Evolutionary conservation across 1,140 invertebrate genomes (phyloP).

Genomic region (Arctopsyche grandis): DNA sequence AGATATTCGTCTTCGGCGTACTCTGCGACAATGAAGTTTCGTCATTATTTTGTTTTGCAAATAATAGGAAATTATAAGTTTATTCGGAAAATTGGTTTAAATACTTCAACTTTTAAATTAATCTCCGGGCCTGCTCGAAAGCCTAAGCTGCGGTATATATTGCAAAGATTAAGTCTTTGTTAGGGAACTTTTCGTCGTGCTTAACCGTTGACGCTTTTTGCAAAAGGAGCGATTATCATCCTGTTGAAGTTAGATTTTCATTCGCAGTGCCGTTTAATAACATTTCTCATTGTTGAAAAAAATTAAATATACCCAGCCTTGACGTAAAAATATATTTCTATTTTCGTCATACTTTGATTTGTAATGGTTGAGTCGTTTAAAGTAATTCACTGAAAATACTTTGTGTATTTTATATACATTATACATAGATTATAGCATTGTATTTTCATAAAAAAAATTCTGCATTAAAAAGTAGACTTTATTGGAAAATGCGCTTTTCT

Average conservation of each 20-base stretch:
- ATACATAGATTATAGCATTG: no score
- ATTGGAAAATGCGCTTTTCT: no score
- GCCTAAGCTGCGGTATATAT: conserved; percentile 29
- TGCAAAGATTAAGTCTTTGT: conserved; percentile 26
- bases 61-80: conserved; percentile 12
- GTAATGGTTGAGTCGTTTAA: no score
- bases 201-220: conserved; percentile 25
- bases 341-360: not conserved
- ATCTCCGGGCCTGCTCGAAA: conserved; percentile 10
- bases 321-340: not conserved
- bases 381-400: no score
- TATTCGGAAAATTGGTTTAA: conserved; percentile 23
- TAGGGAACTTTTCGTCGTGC: conserved; percentile 18
- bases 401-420: no score
- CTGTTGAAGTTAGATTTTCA: not conserved
- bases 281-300: not conserved
- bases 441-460: no score
- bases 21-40: not conserved
- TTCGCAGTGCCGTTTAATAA: not conserved
- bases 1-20: not conserved
- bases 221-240: conserved; percentile 18
- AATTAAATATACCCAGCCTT: not conserved
- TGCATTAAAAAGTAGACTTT: no score
- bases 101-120: conserved; percentile 19
- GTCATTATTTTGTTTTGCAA: conserved; percentile 8